These are phyloP conservation scores for Fukomys damarensis DNA, from an alignment of 2,113 vertebrate species.

Conservation along the genomic window DNA sequence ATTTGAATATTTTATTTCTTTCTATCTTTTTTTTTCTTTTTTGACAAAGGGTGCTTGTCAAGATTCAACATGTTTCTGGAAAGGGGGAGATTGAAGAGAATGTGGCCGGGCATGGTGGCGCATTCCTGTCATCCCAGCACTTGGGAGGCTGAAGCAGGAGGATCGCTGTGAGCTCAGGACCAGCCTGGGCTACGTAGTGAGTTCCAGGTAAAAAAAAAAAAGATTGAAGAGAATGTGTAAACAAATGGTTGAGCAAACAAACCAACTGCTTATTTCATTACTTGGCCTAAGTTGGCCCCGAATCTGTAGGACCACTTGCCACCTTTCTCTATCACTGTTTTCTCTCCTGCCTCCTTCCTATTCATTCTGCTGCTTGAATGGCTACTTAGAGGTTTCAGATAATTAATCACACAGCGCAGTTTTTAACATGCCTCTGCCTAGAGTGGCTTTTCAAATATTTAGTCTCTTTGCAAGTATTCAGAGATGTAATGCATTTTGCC, in stretches of 20 bases:
- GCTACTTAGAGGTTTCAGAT: conserved; percentile 4
- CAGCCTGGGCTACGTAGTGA: too few relatives aligned
- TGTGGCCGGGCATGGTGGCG: too few relatives aligned
- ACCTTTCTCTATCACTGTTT: background rate
- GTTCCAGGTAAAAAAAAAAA: too few relatives aligned
- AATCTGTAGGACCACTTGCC: background rate
- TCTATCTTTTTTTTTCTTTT: background rate
- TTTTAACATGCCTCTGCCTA: background rate
- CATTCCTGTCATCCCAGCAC: too few relatives aligned
- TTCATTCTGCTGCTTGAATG: background rate
- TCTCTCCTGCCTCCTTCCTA: background rate
- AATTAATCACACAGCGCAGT: conserved; percentile 45
- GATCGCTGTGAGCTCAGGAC: too few relatives aligned
- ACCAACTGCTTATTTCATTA: background rate
- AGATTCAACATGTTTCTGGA: background rate
- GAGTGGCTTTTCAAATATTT: conserved; percentile 54
- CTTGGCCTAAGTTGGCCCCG: background rate
- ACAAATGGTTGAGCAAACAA: background rate
- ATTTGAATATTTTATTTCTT: conserved; percentile 1
- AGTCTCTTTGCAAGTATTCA: conserved; percentile 38
- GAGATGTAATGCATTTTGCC: background rate
- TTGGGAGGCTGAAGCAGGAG: too few relatives aligned
- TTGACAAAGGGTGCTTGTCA: background rate
- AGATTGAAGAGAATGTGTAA: background rate
- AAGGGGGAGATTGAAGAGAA: background rate